Conservation (phyloP, 2,888 invertebrate species). For the Aleiodes testaceus region DNA sequence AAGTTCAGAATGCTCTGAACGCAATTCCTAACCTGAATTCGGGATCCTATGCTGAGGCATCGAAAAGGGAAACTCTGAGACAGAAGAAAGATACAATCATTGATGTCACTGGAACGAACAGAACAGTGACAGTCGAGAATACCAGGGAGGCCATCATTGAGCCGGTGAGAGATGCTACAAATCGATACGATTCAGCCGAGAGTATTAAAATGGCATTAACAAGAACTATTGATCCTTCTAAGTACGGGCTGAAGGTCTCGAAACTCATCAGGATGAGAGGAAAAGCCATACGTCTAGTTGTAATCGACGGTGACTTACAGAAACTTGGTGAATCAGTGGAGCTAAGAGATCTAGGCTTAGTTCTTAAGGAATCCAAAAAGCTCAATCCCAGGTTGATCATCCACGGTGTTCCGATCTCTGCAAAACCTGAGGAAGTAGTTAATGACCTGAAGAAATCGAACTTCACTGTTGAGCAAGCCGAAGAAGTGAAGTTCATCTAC, state of each 20-base stretch:
- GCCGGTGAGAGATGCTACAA: neutral
- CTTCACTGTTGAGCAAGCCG: neutral
- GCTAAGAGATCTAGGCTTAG: neutral
- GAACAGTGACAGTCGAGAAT: neutral
- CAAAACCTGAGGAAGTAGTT: too few species aligned
- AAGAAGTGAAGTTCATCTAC: neutral
- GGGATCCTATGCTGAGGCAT: too few species aligned
- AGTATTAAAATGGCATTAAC: too few species aligned
- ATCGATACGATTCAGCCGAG: too few species aligned
- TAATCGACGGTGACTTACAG: neutral
- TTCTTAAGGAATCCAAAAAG: neutral
- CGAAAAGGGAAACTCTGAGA: too few species aligned
- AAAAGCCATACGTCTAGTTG: neutral
- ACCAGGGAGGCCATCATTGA: neutral
- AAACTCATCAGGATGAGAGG: neutral
- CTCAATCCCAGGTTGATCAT: conserved; percentile 6
- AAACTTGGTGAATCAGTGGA: neutral
- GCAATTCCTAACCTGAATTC: too few species aligned
- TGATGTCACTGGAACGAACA: too few species aligned
- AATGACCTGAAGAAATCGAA: neutral
- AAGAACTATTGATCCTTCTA: too few species aligned
- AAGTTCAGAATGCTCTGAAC: too few species aligned
- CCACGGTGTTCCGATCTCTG: neutral
- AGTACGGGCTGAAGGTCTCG: neutral
- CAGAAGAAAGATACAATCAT: too few species aligned